Conservation (phyloP, 2,797 vertebrate genomes). For the Pygocentrus nattereri region DNA sequence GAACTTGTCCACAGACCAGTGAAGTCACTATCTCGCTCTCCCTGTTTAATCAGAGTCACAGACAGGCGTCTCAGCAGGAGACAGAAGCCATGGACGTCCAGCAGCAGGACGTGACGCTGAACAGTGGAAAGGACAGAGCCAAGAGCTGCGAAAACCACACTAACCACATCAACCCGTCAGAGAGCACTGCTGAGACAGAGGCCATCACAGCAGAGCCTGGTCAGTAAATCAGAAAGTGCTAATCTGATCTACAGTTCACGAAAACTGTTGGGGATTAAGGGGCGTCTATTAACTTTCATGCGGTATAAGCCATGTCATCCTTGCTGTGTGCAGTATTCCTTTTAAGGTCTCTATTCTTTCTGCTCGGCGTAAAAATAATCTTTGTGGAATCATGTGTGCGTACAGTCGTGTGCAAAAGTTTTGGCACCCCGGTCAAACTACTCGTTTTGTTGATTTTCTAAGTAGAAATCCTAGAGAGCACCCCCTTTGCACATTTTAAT, state of each 20-base stretch:
- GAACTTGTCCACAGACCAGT: too few species aligned
- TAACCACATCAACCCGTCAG: slow-evolving; percentile 45
- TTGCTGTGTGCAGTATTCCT: background rate
- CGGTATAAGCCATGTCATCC: background rate
- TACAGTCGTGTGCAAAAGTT: too few species aligned
- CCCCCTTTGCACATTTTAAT: too few species aligned
- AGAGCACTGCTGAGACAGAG: slow-evolving; percentile 13
- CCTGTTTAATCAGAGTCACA: slow-evolving; percentile 51
- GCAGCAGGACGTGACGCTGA: slow-evolving; percentile 35
- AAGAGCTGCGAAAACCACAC: slow-evolving; percentile 22
- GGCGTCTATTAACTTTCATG: background rate
- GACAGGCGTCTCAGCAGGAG: slow-evolving; percentile 54
- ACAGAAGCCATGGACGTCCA: slow-evolving; percentile 62
- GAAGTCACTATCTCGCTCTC: slow-evolving; percentile 12
- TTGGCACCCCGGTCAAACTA: too few species aligned
- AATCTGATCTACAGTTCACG: background rate
- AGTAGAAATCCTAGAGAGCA: too few species aligned
- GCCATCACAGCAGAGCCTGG: slow-evolving; percentile 41
- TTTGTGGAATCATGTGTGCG: too few species aligned
- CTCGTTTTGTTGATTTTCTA: too few species aligned
- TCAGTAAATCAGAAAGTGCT: background rate
- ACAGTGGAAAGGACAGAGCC: slow-evolving; percentile 23
- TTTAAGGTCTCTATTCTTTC: background rate
- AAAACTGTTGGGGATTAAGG: background rate
- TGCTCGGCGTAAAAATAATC: background rate